Evolutionary conservation across 2,888 invertebrate genomes (phyloP), one percentile per base, ranked within the genome.

Genomic region (Cantharis rufa): DNA sequence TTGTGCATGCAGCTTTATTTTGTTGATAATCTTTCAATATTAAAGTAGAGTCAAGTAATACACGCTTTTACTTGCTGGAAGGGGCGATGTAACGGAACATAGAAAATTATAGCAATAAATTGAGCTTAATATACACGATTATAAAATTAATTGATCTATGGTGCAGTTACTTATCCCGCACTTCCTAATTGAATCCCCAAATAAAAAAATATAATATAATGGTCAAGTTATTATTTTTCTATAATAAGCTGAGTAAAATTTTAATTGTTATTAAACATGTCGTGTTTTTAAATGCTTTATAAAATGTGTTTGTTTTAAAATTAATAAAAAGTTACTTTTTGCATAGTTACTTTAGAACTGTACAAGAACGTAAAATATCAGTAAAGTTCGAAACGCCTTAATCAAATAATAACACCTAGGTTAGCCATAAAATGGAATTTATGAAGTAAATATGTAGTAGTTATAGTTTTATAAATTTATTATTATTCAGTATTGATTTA

Each of bases 361-460:
- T 48, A 66, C 64, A 66, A 21, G 21, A 16, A 66, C 69, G 63
- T 70, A 76, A 71, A 68, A 78, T 68, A 73, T 72, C n/a, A 72
- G 70, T 78, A 78, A 74, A 48, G 71, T 69, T 75, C 73, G 69
- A 76, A 72, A 71, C 69, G 75, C 78, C 75, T 78, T 78, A 81
- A 82, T 82, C 70, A 78, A 75, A 74, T 78, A 76, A 81, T 85
- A 87, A 86, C 86, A 87, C 86, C 86, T 87, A 86, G 84, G 84
- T 79, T 83, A 83, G 84, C 85, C 85, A 85, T 72, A 79, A 79
- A 80, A 82, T 76, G 78, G 79, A 77, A 70, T 79, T 72, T 76
- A 72, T 73, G 73, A 71, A 79, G 70, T 71, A 74, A 71, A 74
- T 73, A 18, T 66, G 63, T 73, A 75, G 77, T 71, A 48, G 48